Base-by-base conservation (phyloP, 2,888 invertebrate species). In the Orthonevra nobilis region DNA sequence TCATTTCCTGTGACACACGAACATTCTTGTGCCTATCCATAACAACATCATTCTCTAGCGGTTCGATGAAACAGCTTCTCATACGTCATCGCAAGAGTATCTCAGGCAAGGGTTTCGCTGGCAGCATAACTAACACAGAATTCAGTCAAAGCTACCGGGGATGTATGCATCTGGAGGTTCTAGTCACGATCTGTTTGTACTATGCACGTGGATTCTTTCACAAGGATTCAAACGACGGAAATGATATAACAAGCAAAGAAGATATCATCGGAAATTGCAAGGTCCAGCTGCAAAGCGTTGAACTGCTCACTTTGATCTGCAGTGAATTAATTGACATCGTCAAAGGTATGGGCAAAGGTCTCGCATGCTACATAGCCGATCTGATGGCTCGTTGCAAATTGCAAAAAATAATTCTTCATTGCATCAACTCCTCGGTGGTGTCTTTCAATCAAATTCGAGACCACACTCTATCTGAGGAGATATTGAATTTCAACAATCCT, bases 371-470 rank as follows among this genome's bases (percentile, higher is more conserved):
- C 86, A 93, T 94, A 77, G 92, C 92, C 9, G 95, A 95, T 87
- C 88, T 93, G 82, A 89, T 96, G 84, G 90, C 91, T 2, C 92
- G 94, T 81, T 94, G 95, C 84, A 96, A 96, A 88, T 90, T 96
- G 46, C 96, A 96, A 87, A 96, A 96, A 75, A 93, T 95, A 17
- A 91, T 95, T 44, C 90, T 96, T 48, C 95, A 96, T 86, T 94
- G 95, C 85, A 89, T 96, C 14, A 91, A 95, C 50, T 94, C 95
- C 2, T 94, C 94, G 12, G 94, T 96, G 1, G 90, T 93, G 20
- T 81, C 82, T 32, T 84, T 83, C 83, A 64, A 66, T 14, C 73
- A 77, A 66, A 70, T 40, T 66, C 81, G 50, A 7, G 81, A 83
- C 12, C 81, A 82, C 12, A 92, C 93, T 4, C 92, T 94, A 83